Conservation (phyloP, 1,140 invertebrate genomes). For the Nixonia krombeini region DNA sequence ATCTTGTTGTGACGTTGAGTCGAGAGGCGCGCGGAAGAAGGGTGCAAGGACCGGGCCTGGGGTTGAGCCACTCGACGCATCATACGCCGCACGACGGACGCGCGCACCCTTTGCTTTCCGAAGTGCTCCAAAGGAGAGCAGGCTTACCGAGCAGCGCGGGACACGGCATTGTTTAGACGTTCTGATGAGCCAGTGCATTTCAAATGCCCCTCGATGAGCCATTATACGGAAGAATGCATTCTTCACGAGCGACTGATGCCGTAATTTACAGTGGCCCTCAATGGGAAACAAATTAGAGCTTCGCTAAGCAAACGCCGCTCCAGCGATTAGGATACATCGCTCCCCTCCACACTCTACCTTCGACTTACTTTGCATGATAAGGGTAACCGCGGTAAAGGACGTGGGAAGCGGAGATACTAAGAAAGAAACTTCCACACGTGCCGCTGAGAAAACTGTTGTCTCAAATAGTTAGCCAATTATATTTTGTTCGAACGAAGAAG, state of each 20-base stretch:
- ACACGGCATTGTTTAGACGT: constrained; percentile 56
- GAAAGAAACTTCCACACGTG: too few relatives aligned
- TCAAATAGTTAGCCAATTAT: too few relatives aligned
- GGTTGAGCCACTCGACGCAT: constrained; percentile 41
- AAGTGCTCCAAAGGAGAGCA: constrained; percentile 42
- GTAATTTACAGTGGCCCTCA: constrained; percentile 16
- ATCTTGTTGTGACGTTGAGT: constrained; percentile 36
- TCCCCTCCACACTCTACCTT: too few relatives aligned
- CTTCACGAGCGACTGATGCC: constrained; percentile 12
- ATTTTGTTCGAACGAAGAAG: too few relatives aligned
- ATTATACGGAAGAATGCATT: constrained; percentile 42
- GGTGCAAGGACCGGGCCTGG: constrained; percentile 33
- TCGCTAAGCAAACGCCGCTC: constrained; percentile 24
- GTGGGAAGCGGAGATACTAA: too few relatives aligned
- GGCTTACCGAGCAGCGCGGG: constrained; percentile 23
- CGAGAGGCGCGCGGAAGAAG: constrained; percentile 20
- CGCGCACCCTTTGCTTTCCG: constrained; percentile 51
- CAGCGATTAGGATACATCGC: neutral
- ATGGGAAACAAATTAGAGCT: constrained; percentile 37
- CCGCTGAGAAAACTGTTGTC: too few relatives aligned
- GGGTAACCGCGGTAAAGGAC: too few relatives aligned
- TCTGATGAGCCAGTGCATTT: constrained; percentile 58
- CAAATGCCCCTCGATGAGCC: constrained; percentile 44
- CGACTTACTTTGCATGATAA: too few relatives aligned
- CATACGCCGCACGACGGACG: constrained; percentile 28